Evolutionary conservation across 2,888 invertebrate species (phyloP).

Genomic region (Lysandra coridon): DNA sequence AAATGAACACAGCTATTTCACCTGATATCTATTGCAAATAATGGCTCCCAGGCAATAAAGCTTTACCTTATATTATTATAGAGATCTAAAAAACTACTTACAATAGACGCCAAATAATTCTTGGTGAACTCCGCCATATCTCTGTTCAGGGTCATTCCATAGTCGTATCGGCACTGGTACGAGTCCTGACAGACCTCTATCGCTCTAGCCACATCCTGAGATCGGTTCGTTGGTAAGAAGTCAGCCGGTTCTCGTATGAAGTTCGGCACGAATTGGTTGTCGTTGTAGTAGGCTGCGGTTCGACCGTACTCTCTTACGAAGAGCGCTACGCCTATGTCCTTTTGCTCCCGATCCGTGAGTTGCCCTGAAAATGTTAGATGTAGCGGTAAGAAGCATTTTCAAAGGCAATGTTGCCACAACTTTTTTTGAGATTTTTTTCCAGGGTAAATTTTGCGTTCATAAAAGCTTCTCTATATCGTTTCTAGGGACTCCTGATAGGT

Average conservation of each 20-base stretch:
- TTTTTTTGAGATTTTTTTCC: no score
- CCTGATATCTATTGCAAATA: no score
- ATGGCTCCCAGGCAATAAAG: no score
- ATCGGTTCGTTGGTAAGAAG: slow-evolving; percentile 87
- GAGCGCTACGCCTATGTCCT: slow-evolving; percentile 86
- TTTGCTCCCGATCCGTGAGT: slow-evolving; percentile 88
- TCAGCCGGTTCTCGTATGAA: slow-evolving; percentile 85
- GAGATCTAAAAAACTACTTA: slow-evolving; percentile 52
- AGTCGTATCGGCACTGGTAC: slow-evolving; percentile 94
- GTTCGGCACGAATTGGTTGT: slow-evolving; percentile 88
- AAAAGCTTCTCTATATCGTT: no score
- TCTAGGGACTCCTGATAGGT: no score
- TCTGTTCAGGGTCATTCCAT: slow-evolving; percentile 89
- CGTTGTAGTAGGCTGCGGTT: slow-evolving; percentile 90
- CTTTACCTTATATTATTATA: no score
- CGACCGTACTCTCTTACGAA: slow-evolving; percentile 90
- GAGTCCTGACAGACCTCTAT: slow-evolving; percentile 88
- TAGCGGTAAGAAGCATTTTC: not conserved
- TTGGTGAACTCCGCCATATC: slow-evolving; percentile 93
- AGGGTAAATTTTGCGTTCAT: no score
- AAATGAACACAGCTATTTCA: not conserved
- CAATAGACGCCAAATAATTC: slow-evolving; percentile 86
- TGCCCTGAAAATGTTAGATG: slow-evolving; percentile 80
- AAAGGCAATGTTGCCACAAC: not conserved
- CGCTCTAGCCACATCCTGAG: slow-evolving; percentile 83